Conservation (phyloP, 2,888 invertebrate species). For the Morinoia aosen region DNA sequence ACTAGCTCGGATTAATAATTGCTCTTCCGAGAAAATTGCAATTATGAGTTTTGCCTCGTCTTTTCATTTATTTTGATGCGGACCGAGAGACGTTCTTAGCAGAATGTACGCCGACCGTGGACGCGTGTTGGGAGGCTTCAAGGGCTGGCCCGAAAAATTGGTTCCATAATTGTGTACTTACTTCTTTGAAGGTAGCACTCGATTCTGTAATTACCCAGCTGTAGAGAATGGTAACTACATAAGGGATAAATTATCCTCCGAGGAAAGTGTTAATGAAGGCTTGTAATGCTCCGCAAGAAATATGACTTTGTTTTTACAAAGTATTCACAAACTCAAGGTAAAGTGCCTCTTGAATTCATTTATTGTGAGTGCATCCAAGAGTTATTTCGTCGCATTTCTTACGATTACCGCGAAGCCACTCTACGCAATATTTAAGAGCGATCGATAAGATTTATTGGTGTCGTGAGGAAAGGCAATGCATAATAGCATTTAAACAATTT, state of each 20-base stretch:
- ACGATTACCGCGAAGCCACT: neutral
- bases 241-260: neutral
- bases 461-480: too few species aligned
- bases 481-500: too few species aligned
- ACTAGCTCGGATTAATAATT: neutral
- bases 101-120: neutral
- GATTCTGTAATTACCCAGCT: neutral
- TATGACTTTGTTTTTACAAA: neutral
- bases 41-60: neutral
- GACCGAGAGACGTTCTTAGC: neutral
- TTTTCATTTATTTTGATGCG: neutral
- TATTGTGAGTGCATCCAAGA: neutral
- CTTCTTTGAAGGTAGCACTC: neutral
- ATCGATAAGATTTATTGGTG: neutral
- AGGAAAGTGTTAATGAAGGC: neutral
- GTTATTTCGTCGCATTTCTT: neutral
- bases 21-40: neutral
- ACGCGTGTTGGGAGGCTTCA: neutral
- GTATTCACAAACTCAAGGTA: neutral
- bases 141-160: neutral
- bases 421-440: neutral
- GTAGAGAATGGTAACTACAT: neutral
- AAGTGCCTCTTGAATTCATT: neutral
- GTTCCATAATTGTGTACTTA: neutral
- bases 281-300: neutral